Conservation (phyloP, 1,140 invertebrate genomes). For the Cotesia vestalis region DNA sequence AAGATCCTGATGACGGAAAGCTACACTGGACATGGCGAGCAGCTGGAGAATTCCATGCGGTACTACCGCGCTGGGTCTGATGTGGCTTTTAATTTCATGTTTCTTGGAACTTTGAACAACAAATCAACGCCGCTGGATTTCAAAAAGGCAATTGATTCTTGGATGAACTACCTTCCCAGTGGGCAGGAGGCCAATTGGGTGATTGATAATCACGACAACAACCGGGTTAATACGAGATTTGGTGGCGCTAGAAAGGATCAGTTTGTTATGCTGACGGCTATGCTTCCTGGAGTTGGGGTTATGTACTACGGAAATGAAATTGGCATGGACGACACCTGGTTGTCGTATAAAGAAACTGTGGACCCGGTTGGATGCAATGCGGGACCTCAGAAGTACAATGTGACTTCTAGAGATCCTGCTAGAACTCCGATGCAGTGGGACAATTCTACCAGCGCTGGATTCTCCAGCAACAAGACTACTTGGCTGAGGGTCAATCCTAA, state of each 20-base stretch:
- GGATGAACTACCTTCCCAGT: constrained; percentile 68
- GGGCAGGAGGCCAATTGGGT: constrained; percentile 67
- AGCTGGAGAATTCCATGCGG: constrained; percentile 64
- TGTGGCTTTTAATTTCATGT: constrained; percentile 71
- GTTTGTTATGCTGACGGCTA: constrained; percentile 70
- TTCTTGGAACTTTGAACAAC: constrained; percentile 64
- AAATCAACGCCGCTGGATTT: constrained; percentile 67
- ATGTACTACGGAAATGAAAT: constrained; percentile 83
- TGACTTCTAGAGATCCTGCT: constrained; percentile 69
- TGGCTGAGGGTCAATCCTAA: constrained; percentile 74
- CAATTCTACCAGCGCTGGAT: constrained; percentile 72
- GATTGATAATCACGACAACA: constrained; percentile 53
- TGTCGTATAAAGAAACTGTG: constrained; percentile 64
- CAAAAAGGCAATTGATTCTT: constrained; percentile 66
- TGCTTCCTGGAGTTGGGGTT: constrained; percentile 74
- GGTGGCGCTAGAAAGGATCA: constrained; percentile 70
- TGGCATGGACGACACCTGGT: constrained; percentile 75
- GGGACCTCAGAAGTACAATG: constrained; percentile 54
- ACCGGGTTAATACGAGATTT: constrained; percentile 34
- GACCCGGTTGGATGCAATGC: constrained; percentile 61
- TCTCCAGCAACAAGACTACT: constrained; percentile 64
- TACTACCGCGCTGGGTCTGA: constrained; percentile 71
- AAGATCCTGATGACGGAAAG: constrained; percentile 69
- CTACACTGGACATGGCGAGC: constrained; percentile 5
- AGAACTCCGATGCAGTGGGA: constrained; percentile 85